Base-by-base conservation (phyloP, 1,140 invertebrate genomes). In the Pseudomyrmex flavicornis region DNA sequence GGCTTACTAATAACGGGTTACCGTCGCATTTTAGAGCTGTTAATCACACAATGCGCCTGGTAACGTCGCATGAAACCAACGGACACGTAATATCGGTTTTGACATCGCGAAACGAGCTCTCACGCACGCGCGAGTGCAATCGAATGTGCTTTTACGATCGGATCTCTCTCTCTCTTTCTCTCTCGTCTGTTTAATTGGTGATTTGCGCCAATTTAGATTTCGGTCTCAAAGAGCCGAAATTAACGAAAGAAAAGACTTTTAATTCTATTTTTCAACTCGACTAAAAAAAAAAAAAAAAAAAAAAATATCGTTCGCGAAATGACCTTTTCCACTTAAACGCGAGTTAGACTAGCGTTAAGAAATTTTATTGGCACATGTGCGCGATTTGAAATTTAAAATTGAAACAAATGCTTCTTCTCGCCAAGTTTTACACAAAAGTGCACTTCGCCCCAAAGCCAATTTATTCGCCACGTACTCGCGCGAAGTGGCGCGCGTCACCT, bases 1-100 rank as follows among this genome's bases (percentile, higher is more conserved):
- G 77, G 83, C 83, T 88, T 86, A 82, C 88, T 92, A 92, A 92
- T 91, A 92, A 92, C 77, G 89, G 89, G 74, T 85, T 91, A 82
- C 86, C 66, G 82, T 84, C 83, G 82, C 79, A 86, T 91, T 91
- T 91, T 88, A 88, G 80, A 69, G 56, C 73, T 82, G 75, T 88
- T 91, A 90, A 90, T 90, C 89, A 84, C 63, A 87, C 82, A 73
- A 66, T 58, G 35, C 35, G 35, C 35, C 61, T 26, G 9, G 22
- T 48, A 20, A 54, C 17, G 50, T 76, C 44, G 66, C 83, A 56
- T 61, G 76, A 46, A 82, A 72, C 61, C 22, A 22, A 20, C 56
- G 59, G 63, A 87, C 82, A 80, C 85, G 85, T 84, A 74, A 86
- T 26, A 58, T 84, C 44, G 63, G 62, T 77, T 84, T 35, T 52